Conservation (phyloP, 2,888 invertebrate genomes). For the Ectobius pallidus region DNA sequence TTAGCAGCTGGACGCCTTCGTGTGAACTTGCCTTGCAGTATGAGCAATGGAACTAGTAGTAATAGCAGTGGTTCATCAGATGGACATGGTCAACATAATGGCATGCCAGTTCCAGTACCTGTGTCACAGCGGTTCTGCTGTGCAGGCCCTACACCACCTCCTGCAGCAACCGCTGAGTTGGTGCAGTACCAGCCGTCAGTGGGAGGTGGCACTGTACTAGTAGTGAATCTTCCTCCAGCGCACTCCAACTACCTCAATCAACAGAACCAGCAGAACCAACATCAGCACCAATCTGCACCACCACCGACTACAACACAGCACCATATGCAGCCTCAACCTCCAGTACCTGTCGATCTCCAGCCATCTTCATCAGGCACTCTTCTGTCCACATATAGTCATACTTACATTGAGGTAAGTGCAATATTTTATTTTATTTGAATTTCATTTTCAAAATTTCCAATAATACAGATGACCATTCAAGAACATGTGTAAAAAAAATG, state of each 20-base stretch:
- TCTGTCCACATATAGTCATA: constrained; percentile 61
- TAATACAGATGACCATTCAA: constrained; percentile 32
- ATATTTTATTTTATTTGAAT: too few species aligned
- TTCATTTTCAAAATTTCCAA: too few species aligned
- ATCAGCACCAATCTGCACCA: constrained; percentile 33
- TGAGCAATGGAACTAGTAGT: constrained; percentile 42
- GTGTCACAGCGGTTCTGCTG: constrained; percentile 46
- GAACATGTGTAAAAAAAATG: too few species aligned
- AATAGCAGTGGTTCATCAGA: constrained; percentile 46
- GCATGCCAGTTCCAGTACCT: constrained; percentile 9
- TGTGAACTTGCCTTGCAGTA: constrained; percentile 41
- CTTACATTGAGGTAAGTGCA: constrained; percentile 61
- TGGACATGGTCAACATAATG: not conserved
- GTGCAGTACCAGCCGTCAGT: constrained; percentile 67
- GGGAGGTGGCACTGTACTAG: constrained; percentile 72
- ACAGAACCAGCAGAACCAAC: constrained; percentile 41
- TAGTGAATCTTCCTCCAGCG: constrained; percentile 81
- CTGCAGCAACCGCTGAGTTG: constrained; percentile 60
- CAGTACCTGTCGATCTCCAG: constrained; percentile 36
- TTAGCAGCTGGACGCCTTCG: constrained; percentile 34
- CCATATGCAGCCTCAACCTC: constrained; percentile 16
- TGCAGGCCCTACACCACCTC: constrained; percentile 47
- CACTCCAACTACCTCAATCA: constrained; percentile 53
- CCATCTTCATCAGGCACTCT: constrained; percentile 56
- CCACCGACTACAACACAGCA: constrained; percentile 16